phyloP scores from a whole-genome alignment of 1,140 invertebrate genomes.

The Ceratina calcarata region DNA sequence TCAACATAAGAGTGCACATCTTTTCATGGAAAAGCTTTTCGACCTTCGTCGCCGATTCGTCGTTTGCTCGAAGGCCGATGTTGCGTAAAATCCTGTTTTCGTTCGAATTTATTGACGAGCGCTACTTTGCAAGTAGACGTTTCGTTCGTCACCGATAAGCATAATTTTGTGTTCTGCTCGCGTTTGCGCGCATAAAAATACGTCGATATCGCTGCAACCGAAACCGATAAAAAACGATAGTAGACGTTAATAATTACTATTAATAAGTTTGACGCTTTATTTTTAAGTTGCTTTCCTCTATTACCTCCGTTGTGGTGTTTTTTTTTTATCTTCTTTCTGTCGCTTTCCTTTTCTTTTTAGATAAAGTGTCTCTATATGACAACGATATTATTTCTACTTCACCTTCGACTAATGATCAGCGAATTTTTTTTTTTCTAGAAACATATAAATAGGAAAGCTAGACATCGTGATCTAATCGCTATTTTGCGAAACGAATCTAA shows the following conservation, averaged over 20 bases:
- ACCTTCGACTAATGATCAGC: no score
- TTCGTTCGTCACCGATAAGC: background rate
- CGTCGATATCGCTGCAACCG: background rate
- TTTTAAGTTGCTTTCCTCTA: slow-evolving; percentile 8
- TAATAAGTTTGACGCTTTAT: background rate
- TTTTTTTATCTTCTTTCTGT: background rate
- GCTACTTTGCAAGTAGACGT: background rate
- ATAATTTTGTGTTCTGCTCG: background rate
- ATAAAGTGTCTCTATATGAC: background rate
- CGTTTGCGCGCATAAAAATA: background rate
- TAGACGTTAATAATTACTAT: slow-evolving; percentile 22
- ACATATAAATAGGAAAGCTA: no score
- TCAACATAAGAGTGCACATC: slow-evolving; percentile 74
- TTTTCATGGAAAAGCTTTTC: slow-evolving; percentile 46
- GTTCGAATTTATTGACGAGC: background rate
- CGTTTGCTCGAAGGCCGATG: background rate
- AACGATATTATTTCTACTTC: no score
- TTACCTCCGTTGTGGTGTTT: background rate
- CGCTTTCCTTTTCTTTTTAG: slow-evolving; percentile 2
- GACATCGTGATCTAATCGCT: no score
- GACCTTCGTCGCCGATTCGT: slow-evolving; percentile 32
- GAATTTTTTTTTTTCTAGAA: no score
- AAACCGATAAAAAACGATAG: slow-evolving; percentile 1
- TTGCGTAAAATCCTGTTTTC: background rate
- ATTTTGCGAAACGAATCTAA: no score